Evolutionary conservation across 2,797 vertebrate species (phyloP).

Genomic region (Tachyglossus aculeatus): DNA sequence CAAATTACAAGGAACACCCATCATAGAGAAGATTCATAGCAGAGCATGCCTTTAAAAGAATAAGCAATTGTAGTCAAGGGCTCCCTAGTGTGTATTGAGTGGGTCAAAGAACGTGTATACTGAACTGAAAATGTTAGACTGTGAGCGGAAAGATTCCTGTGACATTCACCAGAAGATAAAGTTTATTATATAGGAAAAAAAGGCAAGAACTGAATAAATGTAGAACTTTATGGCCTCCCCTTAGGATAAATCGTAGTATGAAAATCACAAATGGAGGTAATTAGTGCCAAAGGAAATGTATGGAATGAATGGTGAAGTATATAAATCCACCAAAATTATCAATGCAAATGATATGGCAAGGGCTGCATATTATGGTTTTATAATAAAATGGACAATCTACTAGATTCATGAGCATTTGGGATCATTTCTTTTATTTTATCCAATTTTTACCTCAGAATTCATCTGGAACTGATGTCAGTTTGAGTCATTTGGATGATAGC

Average conservation of each 20-base stretch:
- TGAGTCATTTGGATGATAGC: background rate
- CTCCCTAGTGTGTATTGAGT: no score
- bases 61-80: no score
- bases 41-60: no score
- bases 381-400: background rate
- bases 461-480: background rate
- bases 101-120: no score
- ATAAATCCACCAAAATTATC: background rate
- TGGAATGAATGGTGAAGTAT: conserved; percentile 13
- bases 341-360: background rate
- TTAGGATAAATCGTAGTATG: conserved; percentile 5
- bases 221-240: background rate
- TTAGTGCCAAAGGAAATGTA: conserved; percentile 11
- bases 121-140: no score
- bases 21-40: background rate
- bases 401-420: conserved; percentile 9
- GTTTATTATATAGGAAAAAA: background rate
- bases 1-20: background rate
- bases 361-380: background rate
- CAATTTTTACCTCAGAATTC: conserved; percentile 9
- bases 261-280: background rate
- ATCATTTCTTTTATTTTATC: conserved; percentile 16
- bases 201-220: background rate
- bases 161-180: conserved; percentile 1
- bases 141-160: no score